phyloP scores from a whole-genome alignment of 1,140 invertebrate genomes.

The Lethocerus indicus region DNA sequence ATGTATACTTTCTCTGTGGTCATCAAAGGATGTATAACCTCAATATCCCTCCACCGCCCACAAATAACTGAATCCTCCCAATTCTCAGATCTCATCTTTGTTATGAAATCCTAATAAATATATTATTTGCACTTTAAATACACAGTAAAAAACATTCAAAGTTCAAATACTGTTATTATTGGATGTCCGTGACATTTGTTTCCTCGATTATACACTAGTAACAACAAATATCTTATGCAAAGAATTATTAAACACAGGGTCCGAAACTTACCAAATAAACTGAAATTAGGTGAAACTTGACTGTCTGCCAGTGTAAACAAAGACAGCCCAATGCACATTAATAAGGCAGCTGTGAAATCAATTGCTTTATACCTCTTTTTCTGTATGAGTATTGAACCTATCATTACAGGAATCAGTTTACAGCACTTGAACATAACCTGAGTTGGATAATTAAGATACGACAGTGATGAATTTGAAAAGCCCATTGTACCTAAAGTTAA shows the following conservation, averaged over 20 bases:
- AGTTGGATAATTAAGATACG: conserved; percentile 90
- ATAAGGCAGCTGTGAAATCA: conserved; percentile 65
- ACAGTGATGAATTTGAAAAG: conserved; percentile 86
- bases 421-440: conserved; percentile 91
- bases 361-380: conserved; percentile 68
- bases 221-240: neutral
- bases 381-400: conserved; percentile 83
- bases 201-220: too few species aligned
- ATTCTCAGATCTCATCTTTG: too few species aligned
- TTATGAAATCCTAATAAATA: too few species aligned
- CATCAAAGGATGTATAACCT: too few species aligned
- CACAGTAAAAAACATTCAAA: too few species aligned
- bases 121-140: too few species aligned
- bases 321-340: conserved; percentile 83
- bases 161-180: too few species aligned
- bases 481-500: conserved; percentile 90
- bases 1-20: too few species aligned
- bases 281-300: conserved; percentile 74
- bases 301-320: conserved; percentile 88
- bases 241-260: neutral
- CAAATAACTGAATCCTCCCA: too few species aligned
- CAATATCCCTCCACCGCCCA: too few species aligned
- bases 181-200: too few species aligned
- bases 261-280: conserved; percentile 46
- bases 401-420: conserved; percentile 86